phyloP scores from a whole-genome alignment of 2,113 vertebrate genomes.

The Vulpes lagopus region DNA sequence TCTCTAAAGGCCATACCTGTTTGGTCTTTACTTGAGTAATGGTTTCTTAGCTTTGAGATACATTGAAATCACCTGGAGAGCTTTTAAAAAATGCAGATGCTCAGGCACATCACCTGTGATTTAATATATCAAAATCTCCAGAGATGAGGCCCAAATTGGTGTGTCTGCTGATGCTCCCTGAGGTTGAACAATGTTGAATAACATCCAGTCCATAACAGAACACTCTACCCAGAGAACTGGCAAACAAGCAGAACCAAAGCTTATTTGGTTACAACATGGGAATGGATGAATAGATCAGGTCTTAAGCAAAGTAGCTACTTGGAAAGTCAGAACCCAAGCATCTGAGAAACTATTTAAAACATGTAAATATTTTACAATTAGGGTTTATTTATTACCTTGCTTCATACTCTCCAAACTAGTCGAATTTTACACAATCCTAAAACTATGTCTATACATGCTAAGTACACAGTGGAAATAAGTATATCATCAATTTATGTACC shows the following conservation, averaged over 20 bases:
- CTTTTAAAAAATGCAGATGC: neutral
- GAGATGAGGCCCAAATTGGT: neutral
- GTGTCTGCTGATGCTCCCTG: neutral
- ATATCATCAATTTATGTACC: neutral
- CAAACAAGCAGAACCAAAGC: neutral
- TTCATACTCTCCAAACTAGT: neutral
- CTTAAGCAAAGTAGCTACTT: neutral
- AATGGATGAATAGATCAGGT: neutral
- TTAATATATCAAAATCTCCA: neutral
- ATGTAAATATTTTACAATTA: neutral
- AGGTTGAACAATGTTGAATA: neutral
- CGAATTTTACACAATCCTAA: conserved; percentile 3
- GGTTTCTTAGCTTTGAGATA: neutral
- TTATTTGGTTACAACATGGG: neutral
- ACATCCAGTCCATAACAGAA: accelerated
- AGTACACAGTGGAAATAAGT: neutral
- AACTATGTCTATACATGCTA: neutral
- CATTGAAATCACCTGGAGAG: neutral
- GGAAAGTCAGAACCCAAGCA: neutral
- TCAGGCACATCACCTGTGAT: neutral
- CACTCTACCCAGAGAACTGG: neutral
- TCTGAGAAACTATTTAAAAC: neutral
- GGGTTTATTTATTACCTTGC: neutral
- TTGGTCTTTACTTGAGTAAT: neutral
- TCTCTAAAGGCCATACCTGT: neutral